Base-by-base conservation (phyloP, 2,113 vertebrate genomes). In the Seriola dumerili region DNA sequence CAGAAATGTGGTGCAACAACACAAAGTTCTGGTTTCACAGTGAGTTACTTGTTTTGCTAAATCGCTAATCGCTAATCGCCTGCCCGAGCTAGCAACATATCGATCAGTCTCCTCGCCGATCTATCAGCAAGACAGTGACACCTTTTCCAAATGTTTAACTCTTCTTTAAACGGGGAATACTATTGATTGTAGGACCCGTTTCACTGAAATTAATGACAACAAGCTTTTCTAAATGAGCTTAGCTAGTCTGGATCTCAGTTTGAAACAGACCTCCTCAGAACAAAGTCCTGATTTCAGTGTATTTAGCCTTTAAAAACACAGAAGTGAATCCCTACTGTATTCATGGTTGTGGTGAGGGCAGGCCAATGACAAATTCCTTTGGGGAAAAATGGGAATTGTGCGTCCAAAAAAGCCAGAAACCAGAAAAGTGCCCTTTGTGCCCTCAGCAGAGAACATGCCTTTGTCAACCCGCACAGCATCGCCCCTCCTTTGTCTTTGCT, bases 401-500 rank as follows among this genome's bases (percentile, higher is more conserved):
- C 17, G 17, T 58, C 50, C 17, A n/a, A 73, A 79, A 66, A 71
- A 3, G 29, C 23, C 0, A 3, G 64, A 66, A 78, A 79, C 3
- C 40, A 64, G 40, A 77, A 81, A 67, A 71, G 19, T 32, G 29
- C 10, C 21, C 23, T 61, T 70, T 72, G 38, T 69, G 46, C n/a
- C 46, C 32, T 34, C 9, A 57, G 61, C 58, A 52, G 76, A 58
- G 59, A 44, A 16, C 38, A 29, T 0, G 38, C 34, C 7, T 63
- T 21, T 50, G 55, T 67, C 38, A n/a, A 46, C 46, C 58, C 64
- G 21, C 40, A 32, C 25, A 67, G 29, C 58, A 25, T 34, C 1
- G 2, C 38, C 59, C 34, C 38, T 38, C 25, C 66, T 66, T 76
- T 57, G 70, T 77, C 69, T 87, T 42, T 63, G 66, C 73, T 65